Evolutionary conservation across 2,888 invertebrate genomes (phyloP).

Genomic region (Pachliopta kotzebuea): DNA sequence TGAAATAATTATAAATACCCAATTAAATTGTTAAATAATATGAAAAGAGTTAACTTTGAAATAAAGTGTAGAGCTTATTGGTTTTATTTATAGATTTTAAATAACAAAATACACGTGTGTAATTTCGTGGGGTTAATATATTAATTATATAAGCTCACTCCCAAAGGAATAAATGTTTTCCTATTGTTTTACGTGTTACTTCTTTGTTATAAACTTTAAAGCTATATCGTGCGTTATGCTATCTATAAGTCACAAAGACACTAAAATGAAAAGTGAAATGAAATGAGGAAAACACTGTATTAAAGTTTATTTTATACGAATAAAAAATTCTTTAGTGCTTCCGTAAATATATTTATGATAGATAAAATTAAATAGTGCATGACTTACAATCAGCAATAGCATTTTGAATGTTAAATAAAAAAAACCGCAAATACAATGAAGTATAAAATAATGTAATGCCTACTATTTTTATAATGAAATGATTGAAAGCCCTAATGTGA

Average conservation of each 20-base stretch:
- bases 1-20: constrained; percentile 9
- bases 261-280: constrained; percentile 35
- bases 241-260: constrained; percentile 25
- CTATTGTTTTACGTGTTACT: constrained; percentile 1
- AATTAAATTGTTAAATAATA: neutral
- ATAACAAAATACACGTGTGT: neutral
- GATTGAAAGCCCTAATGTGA: neutral
- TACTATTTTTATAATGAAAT: neutral
- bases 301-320: constrained; percentile 34
- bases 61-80: too few relatives aligned
- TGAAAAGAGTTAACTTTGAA: too few relatives aligned
- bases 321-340: constrained; percentile 64
- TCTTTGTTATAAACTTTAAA: constrained; percentile 8
- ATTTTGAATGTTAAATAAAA: neutral
- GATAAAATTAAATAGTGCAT: neutral
- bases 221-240: constrained; percentile 14
- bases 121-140: neutral
- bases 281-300: constrained; percentile 25
- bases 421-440: neutral
- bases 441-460: neutral
- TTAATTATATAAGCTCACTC: neutral
- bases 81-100: neutral
- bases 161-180: neutral
- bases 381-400: neutral
- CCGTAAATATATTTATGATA: constrained; percentile 40